Evolutionary conservation across 2,797 vertebrate genomes (phyloP), one percentile per base, ranked within the genome.

Genomic region (Mus spretus): DNA sequence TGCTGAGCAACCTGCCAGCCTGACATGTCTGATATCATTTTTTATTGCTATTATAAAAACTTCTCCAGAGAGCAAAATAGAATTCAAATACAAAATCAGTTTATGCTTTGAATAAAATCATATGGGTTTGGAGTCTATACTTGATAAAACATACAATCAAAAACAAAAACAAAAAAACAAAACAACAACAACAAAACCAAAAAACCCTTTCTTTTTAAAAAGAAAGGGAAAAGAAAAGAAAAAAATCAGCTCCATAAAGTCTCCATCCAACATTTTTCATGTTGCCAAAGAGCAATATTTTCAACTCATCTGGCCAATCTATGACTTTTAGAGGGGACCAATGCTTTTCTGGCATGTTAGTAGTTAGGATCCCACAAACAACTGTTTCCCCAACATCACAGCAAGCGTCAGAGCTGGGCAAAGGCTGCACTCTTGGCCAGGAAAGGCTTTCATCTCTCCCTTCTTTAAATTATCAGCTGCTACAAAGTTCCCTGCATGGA

Each of bases 41-140:
- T 92, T 95, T 47, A 75, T 80, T 85, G 74, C 28, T 93, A 83
- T 94, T 95, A 93, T 89, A 91, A 94, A 93, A 7, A 80, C 10
- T 90, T 95, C 40, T 92, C 55, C 37, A 94, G 26, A 75, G 3
- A 89, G 40, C 55, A 92, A 91, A 83, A 28, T 61, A 31, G 59
- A 93, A 82, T 92, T 90, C 87, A 94, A 95, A 91, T 20, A 63
- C 0, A 96, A 44, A 87, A 78, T 88, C 74, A 72, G 6, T 59
- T 86, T 92, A 77, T 47, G 22, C 34, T 80, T 55, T 53, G 6
- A 1, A 63, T 55, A 79, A 37, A 93, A 96, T 89, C 40, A 93
- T 28, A 34, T 59, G 20, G 14, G 34, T 57, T 65, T 91, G 77
- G 22, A 84, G 26, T 9, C 67, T 92, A 90, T 40, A 26, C 40